Evolutionary conservation across 2,797 vertebrate genomes (phyloP), one percentile per base, ranked within the genome.

Genomic region (Pantherophis alleghaniensis): DNA sequence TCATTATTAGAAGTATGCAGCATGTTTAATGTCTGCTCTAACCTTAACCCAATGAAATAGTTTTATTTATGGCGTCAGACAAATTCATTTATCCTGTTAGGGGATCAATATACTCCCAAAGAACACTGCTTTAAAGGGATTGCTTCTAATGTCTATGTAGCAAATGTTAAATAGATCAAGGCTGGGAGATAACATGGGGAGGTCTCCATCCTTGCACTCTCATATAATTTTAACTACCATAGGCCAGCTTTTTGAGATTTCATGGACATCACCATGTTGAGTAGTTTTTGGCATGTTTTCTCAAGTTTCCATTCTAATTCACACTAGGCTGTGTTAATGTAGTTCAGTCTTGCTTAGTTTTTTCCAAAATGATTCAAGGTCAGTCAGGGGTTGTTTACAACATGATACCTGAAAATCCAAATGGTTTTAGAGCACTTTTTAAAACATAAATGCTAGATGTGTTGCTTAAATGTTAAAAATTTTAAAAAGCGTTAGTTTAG

Each of bases 381-480:
- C 69, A 79, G 2, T 42, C 37, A 79, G 37, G 22, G 12, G 51
- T 89, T 56, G 90, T 86, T 66, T 66, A 63, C 69, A 86, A 60
- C 87, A 91, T 66, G 69, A 86, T 51, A 26, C 11, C 9, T 3
- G 3, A 4, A 11, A 1, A 1, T 4, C 37, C 22, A 59, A 91
- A 47, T 22, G 42, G 24, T 89, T 42, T 91, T 88, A n/a, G 42
- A 87, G 55, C 7, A 18, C 61, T 22, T 60, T 89, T 89, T 11
- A 91, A 91, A 56, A 89, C 51, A 14, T 42, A 66, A 59, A 91
- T 12, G 18, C 26, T 26, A 24, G 20, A 24, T 79, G 53, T 90
- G 92, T 93, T 66, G 74, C 60, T 74, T 16, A 83, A 86, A 55
- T 90, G 93, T 26, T 93, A 69, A 93, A 88, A 26, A 47, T 47